Percentiles rank a stretch among this genome's conserved stretches.
These are phyloP conservation scores for Grallaria varia DNA, from an alignment of 2,113 vertebrate species.

Conservation along the genomic window DNA sequence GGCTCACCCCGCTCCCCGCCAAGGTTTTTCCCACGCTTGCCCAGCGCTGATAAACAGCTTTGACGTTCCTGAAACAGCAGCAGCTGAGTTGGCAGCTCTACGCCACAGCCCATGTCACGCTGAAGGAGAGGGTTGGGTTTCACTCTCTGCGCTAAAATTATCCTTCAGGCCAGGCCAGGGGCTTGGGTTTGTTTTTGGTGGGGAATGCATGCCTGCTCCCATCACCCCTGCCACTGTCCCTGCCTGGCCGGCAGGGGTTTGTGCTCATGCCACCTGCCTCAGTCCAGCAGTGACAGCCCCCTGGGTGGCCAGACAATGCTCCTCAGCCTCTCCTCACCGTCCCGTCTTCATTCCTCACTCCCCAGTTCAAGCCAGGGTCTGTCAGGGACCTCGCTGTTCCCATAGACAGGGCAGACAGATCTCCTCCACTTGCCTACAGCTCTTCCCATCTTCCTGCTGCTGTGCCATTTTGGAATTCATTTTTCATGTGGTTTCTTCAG, in stretches of 20 bases:
- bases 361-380: not conserved
- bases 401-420: not conserved
- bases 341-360: not conserved
- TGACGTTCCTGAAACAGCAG: not conserved
- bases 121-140: not conserved
- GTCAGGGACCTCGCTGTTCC: accelerated
- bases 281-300: not conserved
- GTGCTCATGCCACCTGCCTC: not conserved
- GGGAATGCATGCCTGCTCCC: not conserved
- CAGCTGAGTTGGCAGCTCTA: not conserved
- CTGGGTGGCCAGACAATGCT: not conserved
- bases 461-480: accelerated
- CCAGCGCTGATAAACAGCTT: not conserved
- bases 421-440: not conserved
- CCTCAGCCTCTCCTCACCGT: not conserved
- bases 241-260: not conserved
- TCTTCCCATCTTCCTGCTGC: not conserved
- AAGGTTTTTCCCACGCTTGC: not conserved
- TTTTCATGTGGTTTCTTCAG: not conserved
- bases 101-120: accelerated
- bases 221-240: not conserved
- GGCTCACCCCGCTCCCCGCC: not conserved
- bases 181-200: not conserved
- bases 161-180: not conserved
- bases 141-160: conserved; percentile 22